phyloP scores from a whole-genome alignment of 2,888 invertebrate genomes.

The Zaprionus lineosus region DNA sequence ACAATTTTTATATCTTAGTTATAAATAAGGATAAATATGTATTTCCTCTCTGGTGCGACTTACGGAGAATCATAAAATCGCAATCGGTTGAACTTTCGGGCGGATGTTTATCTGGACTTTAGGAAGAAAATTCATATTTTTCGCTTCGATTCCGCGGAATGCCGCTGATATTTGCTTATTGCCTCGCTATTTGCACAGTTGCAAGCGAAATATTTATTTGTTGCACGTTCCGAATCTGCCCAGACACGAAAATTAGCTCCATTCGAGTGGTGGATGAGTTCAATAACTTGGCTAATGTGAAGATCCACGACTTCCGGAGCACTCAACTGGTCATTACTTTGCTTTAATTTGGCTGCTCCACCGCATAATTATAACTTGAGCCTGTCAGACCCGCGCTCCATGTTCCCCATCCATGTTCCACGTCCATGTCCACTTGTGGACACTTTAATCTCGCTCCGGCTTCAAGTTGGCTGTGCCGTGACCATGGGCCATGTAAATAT shows the following conservation, averaged over 20 bases:
- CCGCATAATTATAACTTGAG: slow-evolving; percentile 22
- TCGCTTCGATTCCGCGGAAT: slow-evolving; percentile 22
- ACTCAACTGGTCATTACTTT: slow-evolving; percentile 34
- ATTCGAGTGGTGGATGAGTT: too few relatives aligned
- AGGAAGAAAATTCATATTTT: slow-evolving; percentile 6
- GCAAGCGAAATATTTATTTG: slow-evolving; percentile 43
- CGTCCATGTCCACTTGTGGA: slow-evolving; percentile 13
- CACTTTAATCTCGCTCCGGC: slow-evolving; percentile 6
- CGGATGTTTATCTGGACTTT: slow-evolving; percentile 22
- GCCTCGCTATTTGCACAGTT: slow-evolving; percentile 21
- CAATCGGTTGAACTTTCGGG: not conserved
- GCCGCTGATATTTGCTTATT: too few relatives aligned
- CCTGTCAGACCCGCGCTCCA: slow-evolving; percentile 13
- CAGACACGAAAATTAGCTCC: slow-evolving; percentile 26
- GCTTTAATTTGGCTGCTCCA: slow-evolving; percentile 23
- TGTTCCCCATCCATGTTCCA: slow-evolving; percentile 38
- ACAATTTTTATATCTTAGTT: too few relatives aligned
- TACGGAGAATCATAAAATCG: not conserved
- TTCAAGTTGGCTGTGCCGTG: slow-evolving; percentile 19
- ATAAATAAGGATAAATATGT: too few relatives aligned
- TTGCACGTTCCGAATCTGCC: slow-evolving; percentile 32
- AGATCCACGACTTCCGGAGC: slow-evolving; percentile 37
- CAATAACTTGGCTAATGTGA: slow-evolving; percentile 38
- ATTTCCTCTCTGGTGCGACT: too few relatives aligned
- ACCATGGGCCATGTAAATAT: slow-evolving; percentile 50